Base-by-base conservation (phyloP, 2,888 invertebrate genomes). In the Mamestra brassicae region DNA sequence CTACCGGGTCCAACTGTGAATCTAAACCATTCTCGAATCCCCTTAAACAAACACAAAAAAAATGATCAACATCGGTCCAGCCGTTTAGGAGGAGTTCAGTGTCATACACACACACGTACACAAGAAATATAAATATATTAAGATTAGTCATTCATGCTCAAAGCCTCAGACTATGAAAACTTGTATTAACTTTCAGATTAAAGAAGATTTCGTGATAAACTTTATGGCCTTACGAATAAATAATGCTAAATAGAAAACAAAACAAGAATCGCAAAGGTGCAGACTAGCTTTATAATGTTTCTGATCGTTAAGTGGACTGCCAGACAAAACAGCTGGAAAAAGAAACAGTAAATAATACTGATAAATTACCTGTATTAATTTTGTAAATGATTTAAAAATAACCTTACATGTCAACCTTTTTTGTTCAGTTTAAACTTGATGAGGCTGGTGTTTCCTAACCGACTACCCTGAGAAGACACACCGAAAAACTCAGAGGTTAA, bases 191-290 rank as follows among this genome's bases (percentile, higher is more conserved):
- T 60, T 64, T 7, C 42, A 26, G 42, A 60, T 65, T 54, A 64
- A 15, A 68, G 17, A 64, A 63, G 10, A 58, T 69, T 45, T 64
- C 15, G 4, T 36, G 47, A 58, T 78, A 57, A 66, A 67, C 38
- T 62, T 58, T 10, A 17, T 55, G 55, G 4, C 55, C 38, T 60
- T 75, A 68, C 10, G 76, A 76, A 85, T 85, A 76, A 85, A 79
- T 84, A 72, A 84, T 84, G 78, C 42, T 67, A 84, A 76, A 61
- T 58, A 70, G 38, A 54, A 75, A 71, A 79, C 38, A 55, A 68
- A 26, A 69, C 55, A 54, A 60, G 47, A 61, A 54, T 71, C 13
- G 52, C 61, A 47, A 79, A 69, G 34, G 3, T 65, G 60, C n/a
- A 74, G 60, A 50, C 47, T 55, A n/a, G 5, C 2, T 54, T 70